Evolutionary conservation across 2,888 invertebrate genomes (phyloP).

Genomic region (Dioctria linearis): DNA sequence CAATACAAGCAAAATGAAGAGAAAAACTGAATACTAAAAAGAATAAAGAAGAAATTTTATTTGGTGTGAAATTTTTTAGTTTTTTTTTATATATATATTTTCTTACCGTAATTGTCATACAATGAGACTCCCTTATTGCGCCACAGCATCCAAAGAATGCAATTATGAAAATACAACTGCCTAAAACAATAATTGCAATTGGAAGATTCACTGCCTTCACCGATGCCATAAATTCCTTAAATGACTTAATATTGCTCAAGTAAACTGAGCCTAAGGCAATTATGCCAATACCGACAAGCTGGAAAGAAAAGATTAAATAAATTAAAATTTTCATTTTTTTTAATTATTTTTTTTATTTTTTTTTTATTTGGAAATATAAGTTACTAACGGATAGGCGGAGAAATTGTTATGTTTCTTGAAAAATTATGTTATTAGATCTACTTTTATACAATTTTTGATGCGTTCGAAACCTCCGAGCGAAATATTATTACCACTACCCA

Average conservation of each 20-base stretch:
- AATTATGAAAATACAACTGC: slow-evolving; percentile 82
- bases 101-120: slow-evolving; percentile 87
- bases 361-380: too few species aligned
- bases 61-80: slow-evolving; percentile 11
- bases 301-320: slow-evolving; percentile 63
- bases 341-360: too few species aligned
- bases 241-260: slow-evolving; percentile 75
- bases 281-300: slow-evolving; percentile 81
- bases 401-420: too few species aligned
- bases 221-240: slow-evolving; percentile 66
- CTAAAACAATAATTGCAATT: slow-evolving; percentile 78
- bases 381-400: too few species aligned
- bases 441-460: too few species aligned
- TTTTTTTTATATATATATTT: background rate
- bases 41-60: slow-evolving; percentile 52
- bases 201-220: slow-evolving; percentile 74
- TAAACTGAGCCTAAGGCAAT: slow-evolving; percentile 79
- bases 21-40: slow-evolving; percentile 81
- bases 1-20: slow-evolving; percentile 80
- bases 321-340: too few species aligned
- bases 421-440: too few species aligned
- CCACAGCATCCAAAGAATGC: slow-evolving; percentile 94
- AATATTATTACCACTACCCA: too few species aligned
- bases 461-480: too few species aligned
- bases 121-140: slow-evolving; percentile 89